Base-by-base conservation (phyloP, 2,113 vertebrate species). In the Paradisaea rubra region DNA sequence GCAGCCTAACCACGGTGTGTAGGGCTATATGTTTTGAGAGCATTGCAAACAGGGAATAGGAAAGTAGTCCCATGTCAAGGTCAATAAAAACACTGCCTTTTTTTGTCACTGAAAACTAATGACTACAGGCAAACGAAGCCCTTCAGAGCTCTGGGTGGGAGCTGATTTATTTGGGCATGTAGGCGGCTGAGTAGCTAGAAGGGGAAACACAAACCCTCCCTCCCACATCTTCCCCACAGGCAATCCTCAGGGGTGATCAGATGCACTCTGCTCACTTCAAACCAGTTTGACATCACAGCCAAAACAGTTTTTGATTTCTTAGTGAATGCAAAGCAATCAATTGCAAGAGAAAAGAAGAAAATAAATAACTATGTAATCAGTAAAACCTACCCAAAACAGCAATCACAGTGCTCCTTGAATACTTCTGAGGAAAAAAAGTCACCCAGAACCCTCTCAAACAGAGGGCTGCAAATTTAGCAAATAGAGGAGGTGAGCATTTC, bases 101-200 rank as follows among this genome's bases (percentile, higher is more conserved):
- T 91, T 89, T 88, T 88, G 68, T 73, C 88, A 66, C 56, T 56
- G 66, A 94, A 94, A 94, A 85, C 37, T 89, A 85, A 95, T 47
- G 87, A 73, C 89, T 93, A 50, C 59, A 66, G 87, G 87, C 84
- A 91, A 96, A 91, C 0, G 1, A 80, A 89, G 65, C 63, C 63
- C 63, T 88, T 77, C 68, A 60, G 91, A 94, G 79, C 69, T 49
- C 59, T 56, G 72, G 59, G 93, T 87, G 57, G 84, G 71, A 93
- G 73, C 85, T 86, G 91, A 94, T 95, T 92, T 95, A 91, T 94
- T 86, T 88, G 83, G 78, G 89, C 65, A 54, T 27, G 94, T 93
- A 91, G 95, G 95, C 2, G 4, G 87, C 27, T 28, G 35, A 85
- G 78, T 39, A 88, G 68, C 95, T 93, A 16, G 78, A 70, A 86